phyloP scores from a whole-genome alignment of 2,888 invertebrate genomes.

The Hedychridium roseum region DNA sequence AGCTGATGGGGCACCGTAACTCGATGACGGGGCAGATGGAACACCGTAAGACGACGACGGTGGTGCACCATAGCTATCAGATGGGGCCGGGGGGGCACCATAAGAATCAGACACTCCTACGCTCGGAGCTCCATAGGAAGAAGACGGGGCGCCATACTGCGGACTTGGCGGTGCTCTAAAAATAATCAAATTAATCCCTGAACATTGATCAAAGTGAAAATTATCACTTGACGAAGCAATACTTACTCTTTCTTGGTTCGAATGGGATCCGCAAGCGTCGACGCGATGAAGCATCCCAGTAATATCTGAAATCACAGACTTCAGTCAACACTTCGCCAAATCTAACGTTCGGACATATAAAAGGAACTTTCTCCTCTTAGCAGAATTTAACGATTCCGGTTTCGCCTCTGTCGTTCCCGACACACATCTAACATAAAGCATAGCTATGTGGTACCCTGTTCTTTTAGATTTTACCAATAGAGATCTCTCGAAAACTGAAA shows the following conservation, averaged over 20 bases:
- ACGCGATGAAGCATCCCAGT: slow-evolving; percentile 68
- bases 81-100: slow-evolving; percentile 22
- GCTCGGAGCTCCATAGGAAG: slow-evolving; percentile 45
- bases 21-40: no score
- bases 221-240: neutral
- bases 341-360: no score
- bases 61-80: slow-evolving; percentile 3
- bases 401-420: no score
- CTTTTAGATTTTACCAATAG: neutral
- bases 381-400: no score
- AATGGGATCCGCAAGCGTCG: slow-evolving; percentile 57
- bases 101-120: slow-evolving; percentile 29
- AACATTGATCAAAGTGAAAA: neutral
- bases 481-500: neutral
- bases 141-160: slow-evolving; percentile 31
- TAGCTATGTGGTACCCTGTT: no score
- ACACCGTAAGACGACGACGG: slow-evolving; percentile 29
- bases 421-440: no score
- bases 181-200: slow-evolving; percentile 1
- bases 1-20: slow-evolving; percentile 8
- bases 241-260: slow-evolving; percentile 59
- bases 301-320: slow-evolving; percentile 66
- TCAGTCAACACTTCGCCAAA: slow-evolving; percentile 3
- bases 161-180: slow-evolving; percentile 43
- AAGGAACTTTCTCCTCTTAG: no score